Evolutionary conservation across 2,888 invertebrate species (phyloP), one percentile per base, ranked within the genome.

Genomic region (Campoplex nolae): DNA sequence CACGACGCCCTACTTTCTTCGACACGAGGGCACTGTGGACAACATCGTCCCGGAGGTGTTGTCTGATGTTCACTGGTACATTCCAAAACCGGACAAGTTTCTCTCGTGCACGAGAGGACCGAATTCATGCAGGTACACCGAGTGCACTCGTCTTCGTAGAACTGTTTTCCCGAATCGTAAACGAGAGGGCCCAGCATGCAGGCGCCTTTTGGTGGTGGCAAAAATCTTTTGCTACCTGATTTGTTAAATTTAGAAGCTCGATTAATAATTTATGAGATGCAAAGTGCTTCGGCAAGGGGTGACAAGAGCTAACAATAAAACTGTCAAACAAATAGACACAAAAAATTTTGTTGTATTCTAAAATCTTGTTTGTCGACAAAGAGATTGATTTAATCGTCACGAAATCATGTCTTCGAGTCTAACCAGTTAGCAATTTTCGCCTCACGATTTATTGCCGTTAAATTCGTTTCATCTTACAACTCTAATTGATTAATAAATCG

Each of bases 81-180:
- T 92, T 98, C 98, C 84, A 99, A 95, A n/a, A 98, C 97, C 0
- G 99, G 98, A 91, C 99, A 99, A 0, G 98, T 97, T 90, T 96
- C 96, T 18, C 98, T 96, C 83, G 96, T 96, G 94, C 98, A 98
- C 74, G 97, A 95, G 0, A 97, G 96, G 6, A 97, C 98, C 67
- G 97, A 97, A 91, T 97, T 97, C 90, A 95, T 93, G 93, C 99
- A 99, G 13, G 96, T 96, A 95, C 99, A 99, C 76, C 96, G 96
- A 0, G 98, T 98, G 95, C 99, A 99, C 1, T 96, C 96, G 93
- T 97, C 97, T 95, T 96, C 87, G 94, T 92, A 95, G 91, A 97
- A 97, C 28, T 95, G 95, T 56, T 95, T 95, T 45, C 96, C 96
- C 87, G 97, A 96, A 9, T 95, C 95, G 92, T 97, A 96, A 87